A percentile compares a stretch with the other conserved stretches of the same genome.
Conservation (phyloP, 2,113 vertebrate genomes). For the Ramphastos sulfuratus region DNA sequence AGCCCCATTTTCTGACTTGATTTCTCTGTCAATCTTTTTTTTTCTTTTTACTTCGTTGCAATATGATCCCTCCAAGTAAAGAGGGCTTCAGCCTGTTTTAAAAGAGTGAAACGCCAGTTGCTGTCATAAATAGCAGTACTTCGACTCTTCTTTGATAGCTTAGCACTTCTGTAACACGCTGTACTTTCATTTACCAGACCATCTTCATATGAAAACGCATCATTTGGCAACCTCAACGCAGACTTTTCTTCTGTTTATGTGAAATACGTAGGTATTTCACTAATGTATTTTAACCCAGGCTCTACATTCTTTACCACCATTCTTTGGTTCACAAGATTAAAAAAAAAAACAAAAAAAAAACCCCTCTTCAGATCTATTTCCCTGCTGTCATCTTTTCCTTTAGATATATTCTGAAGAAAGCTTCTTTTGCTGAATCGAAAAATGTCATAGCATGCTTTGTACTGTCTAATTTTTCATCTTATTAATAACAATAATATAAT, state of each 20-base stretch:
- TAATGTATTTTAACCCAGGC: conserved; percentile 7
- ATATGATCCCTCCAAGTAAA: not conserved
- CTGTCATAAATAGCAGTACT: conserved; percentile 24
- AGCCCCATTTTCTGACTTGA: not conserved
- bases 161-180: not conserved
- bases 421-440: conserved; percentile 61
- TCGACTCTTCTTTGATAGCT: conserved; percentile 3
- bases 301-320: conserved; percentile 13
- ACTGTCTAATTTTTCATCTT: conserved; percentile 72
- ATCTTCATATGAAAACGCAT: not conserved
- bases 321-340: conserved; percentile 43
- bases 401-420: conserved; percentile 46
- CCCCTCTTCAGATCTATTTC: conserved; percentile 48
- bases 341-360: not conserved
- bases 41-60: not conserved
- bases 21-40: not conserved
- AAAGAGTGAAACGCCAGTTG: not conserved
- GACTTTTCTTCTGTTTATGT: conserved; percentile 22
- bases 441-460: conserved; percentile 59
- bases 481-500: conserved; percentile 68
- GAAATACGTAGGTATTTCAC: conserved; percentile 4
- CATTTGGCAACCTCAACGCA: not conserved
- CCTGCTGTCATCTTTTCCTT: conserved; percentile 66
- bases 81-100: not conserved
- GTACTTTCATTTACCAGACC: not conserved